Conservation (phyloP, 2,113 vertebrate species). For the Neogale vison region DNA sequence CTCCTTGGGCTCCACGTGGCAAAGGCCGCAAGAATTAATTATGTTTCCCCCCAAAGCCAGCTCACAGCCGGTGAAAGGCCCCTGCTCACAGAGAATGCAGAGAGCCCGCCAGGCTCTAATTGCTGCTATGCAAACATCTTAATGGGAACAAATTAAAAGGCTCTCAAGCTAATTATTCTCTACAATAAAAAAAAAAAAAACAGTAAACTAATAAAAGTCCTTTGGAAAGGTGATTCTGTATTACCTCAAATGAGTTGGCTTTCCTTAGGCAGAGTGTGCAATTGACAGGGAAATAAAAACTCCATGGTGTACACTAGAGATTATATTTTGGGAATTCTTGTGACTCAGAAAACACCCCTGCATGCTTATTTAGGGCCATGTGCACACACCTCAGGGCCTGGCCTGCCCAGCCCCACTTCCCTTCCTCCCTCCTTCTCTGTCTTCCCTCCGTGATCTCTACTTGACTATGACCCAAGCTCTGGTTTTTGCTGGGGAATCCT, state of each 20-base stretch:
- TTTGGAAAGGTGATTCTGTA: background rate
- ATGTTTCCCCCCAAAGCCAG: background rate
- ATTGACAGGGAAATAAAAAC: slow-evolving; percentile 31
- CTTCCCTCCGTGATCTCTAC: background rate
- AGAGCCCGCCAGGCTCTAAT: background rate
- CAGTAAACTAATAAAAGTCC: slow-evolving; percentile 36
- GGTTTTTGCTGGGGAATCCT: background rate
- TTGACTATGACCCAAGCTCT: background rate
- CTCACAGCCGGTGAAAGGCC: background rate
- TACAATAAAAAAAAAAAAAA: background rate
- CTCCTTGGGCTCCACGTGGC: background rate
- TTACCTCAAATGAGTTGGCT: background rate
- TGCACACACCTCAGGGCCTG: background rate
- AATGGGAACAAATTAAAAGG: slow-evolving; percentile 55
- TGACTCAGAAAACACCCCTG: background rate
- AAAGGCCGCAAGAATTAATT: background rate
- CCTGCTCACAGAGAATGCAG: accelerated
- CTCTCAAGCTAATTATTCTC: slow-evolving; percentile 56
- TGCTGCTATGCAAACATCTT: slow-evolving; percentile 41
- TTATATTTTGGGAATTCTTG: background rate
- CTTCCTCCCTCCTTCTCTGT: background rate
- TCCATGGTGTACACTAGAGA: background rate
- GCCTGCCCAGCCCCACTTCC: background rate
- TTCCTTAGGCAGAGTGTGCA: background rate
- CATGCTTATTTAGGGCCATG: background rate